Evolutionary conservation across 2,797 vertebrate species (phyloP), one percentile per base, ranked within the genome.

Genomic region (Sebastes goodei): DNA sequence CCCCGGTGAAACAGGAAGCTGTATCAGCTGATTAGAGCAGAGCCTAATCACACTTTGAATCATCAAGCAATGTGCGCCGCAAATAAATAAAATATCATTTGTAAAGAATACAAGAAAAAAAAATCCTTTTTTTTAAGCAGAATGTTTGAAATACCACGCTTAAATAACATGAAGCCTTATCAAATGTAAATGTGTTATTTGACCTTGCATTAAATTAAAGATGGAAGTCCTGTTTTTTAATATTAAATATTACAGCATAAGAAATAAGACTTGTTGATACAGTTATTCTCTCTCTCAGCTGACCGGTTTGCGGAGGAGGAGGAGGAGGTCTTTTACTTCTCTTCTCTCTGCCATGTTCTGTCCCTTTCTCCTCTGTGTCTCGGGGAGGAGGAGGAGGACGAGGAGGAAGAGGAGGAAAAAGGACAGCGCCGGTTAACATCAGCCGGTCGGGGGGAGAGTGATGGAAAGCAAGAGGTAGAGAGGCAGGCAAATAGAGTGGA

Each of bases 241-340:
- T 10, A 42, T 29, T 49, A 23, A 3, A 38, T 49, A 25, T 32
- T 10, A 32, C 14, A 38, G 2, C 2, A 84, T 78, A 10, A 66
- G 32, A 70, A 59, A 84, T 35, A 29, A 42, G 84, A 94, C 91
- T 88, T 90, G 88, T 93, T 92, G 92, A 90, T 86, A 21, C 56
- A 80, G 74, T 92, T 90, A 87, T 91, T 92, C 82, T 89, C 84
- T 88, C 80, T 82, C 82, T 84, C 84, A 85, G 88, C 85, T 91
- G 83, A 86, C 78, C 79, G 38, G 76, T 82, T 80, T 76, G 84
- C 27, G 6, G 72, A 74, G 82, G 76, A 83, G 78, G 42, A 46
- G 5, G 87, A 67, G 80, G 80, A 63, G 81, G 86, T 89, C 74
- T 89, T 73, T 89, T 78, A 84, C 80, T 88, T 90, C 83, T 85